Evolutionary conservation across 2,113 vertebrate species (phyloP).

Genomic region (Rhinolophus sinicus): DNA sequence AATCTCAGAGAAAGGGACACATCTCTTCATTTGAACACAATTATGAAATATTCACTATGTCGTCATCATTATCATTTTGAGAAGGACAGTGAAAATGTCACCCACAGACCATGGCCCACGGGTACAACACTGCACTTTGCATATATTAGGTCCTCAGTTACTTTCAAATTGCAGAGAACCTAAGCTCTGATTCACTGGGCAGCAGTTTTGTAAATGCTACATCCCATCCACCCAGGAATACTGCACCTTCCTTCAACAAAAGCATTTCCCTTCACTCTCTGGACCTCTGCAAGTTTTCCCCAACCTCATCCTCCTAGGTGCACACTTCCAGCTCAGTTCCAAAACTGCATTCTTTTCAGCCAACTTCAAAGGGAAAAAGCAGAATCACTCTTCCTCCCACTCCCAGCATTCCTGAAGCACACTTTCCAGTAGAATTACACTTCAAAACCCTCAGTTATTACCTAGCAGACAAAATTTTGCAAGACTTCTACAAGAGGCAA

Average conservation of each 20-base stretch:
- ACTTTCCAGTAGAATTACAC: not conserved
- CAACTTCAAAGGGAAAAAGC: conserved; percentile 16
- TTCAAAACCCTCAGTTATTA: conserved; percentile 3
- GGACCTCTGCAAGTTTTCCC: not conserved
- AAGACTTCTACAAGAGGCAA: not conserved
- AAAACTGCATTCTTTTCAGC: conserved; percentile 11
- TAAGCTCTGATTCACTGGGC: not conserved
- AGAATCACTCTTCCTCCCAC: conserved; percentile 40
- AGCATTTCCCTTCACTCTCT: not conserved
- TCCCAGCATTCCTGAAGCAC: conserved; percentile 41
- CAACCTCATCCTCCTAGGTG: not conserved
- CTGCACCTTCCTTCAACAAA: not conserved
- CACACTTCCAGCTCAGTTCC: not conserved
- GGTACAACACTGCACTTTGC: not conserved
- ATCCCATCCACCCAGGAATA: not conserved
- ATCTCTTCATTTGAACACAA: conserved; percentile 12
- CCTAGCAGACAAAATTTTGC: not conserved
- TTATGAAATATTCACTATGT: not conserved
- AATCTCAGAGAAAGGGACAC: conserved; percentile 18
- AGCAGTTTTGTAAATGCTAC: not conserved
- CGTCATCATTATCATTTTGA: not conserved
- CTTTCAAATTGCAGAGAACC: not conserved
- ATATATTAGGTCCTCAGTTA: not conserved
- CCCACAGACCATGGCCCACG: not conserved
- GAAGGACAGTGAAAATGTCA: not conserved